Evolutionary conservation across 2,888 invertebrate genomes (phyloP), one percentile per base, ranked within the genome.

Genomic region (Lissocephala sabroskyi): DNA sequence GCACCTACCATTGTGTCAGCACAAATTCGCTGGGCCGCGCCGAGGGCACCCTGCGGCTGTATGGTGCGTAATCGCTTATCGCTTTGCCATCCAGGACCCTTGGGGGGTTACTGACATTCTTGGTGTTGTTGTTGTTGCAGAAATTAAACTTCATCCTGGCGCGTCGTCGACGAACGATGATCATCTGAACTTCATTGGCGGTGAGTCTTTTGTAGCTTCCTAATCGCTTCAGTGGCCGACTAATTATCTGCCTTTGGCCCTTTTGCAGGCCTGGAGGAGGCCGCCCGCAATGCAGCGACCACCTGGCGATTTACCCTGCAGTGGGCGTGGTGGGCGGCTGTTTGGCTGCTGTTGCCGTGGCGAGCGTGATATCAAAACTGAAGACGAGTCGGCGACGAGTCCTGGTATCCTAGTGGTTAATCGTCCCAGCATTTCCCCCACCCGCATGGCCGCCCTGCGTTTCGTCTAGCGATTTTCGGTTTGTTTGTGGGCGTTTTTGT

Each of bases 1-100:
- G 93, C 33, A 90, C 91, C 23, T 93, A 93, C 86, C 91, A 90
- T 82, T 94, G 94, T 74, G 87, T 90, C 54, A 88, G 89, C 55
- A 89, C 89, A 56, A 91, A 91, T 80, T 90, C 89, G 37, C 84
- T 90, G 53, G 91, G 90, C 45, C 87, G 86, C 60, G 89, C 89
- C 30, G 90, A 91, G 75, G 89, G 89, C 49, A 88, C 88, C 17
- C 84, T 90, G 52, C 85, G 90, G 74, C 85, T 91, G 42, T 90
- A 90, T 79, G 88, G 90, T 90, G 59, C 54, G 75, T 77, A 62
- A 49, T 56, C 50, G 61, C 57, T 64, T 46, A 33, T 30, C 36
- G 9, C 13, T 14, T 36, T 45, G 3, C 16, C 86, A 85, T 65
- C 50, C 23, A 42, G 44, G 42, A 45, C 45, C 46, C 61, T 37